phyloP scores from a whole-genome alignment of 2,113 vertebrate species.

The Athene noctua region DNA sequence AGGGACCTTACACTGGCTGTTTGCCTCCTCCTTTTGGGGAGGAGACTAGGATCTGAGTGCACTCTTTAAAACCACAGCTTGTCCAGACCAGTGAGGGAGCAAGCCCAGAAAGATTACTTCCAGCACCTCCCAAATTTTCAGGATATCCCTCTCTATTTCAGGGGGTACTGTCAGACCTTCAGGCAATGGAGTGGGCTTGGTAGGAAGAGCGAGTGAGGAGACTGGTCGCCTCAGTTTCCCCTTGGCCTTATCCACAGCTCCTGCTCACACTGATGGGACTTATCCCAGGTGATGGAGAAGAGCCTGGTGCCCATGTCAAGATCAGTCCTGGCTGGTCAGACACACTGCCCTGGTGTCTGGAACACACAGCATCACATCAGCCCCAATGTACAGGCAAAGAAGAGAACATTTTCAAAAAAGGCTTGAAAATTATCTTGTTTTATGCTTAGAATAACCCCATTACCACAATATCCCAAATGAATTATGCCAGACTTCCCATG shows the following conservation, averaged over 20 bases:
- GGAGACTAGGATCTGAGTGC: background rate
- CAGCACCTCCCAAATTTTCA: background rate
- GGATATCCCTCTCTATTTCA: background rate
- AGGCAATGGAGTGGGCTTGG: background rate
- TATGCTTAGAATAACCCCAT: slow-evolving; percentile 51
- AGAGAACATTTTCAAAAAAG: background rate
- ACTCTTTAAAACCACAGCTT: background rate
- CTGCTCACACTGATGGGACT: background rate
- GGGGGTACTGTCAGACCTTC: background rate
- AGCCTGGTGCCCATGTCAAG: background rate
- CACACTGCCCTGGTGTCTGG: fast-evolving
- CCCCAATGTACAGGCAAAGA: background rate
- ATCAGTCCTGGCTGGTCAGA: background rate
- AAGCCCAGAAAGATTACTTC: background rate
- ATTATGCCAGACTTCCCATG: background rate
- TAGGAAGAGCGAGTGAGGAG: background rate
- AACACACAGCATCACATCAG: fast-evolving
- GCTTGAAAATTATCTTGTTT: slow-evolving; percentile 23
- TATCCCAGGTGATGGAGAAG: background rate
- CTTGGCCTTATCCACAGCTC: background rate
- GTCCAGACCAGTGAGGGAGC: background rate
- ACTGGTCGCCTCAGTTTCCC: background rate
- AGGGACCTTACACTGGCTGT: background rate
- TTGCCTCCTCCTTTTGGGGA: background rate
- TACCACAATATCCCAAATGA: slow-evolving; percentile 18